These are phyloP conservation scores for Atta colombica DNA, from an alignment of 1,140 invertebrate species.

Conservation along the genomic window DNA sequence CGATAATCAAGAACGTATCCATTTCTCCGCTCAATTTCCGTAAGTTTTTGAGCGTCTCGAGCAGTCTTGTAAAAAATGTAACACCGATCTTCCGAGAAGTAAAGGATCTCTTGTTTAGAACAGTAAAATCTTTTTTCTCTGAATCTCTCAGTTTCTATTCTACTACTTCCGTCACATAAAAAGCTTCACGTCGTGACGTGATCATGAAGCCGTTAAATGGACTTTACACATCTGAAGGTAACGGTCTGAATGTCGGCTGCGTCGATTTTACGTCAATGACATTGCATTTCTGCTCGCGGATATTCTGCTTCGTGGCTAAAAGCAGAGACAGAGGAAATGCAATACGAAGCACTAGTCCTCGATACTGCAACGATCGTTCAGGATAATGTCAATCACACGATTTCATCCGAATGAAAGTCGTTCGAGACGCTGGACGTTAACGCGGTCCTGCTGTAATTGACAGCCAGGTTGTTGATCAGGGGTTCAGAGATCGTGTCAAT, in stretches of 20 bases:
- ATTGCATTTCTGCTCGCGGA: conserved; percentile 17
- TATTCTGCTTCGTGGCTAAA: conserved; percentile 22
- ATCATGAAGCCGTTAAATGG: conserved; percentile 14
- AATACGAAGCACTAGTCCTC: conserved; percentile 20
- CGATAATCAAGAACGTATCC: conserved; percentile 88
- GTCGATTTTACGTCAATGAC: conserved; percentile 16
- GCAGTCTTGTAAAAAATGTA: conserved; percentile 15
- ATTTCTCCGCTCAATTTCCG: conserved; percentile 76
- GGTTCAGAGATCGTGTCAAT: conserved; percentile 1
- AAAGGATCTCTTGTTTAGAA: neutral
- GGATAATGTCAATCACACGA: conserved; percentile 58
- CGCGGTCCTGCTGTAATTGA: conserved; percentile 24
- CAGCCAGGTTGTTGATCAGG: conserved; percentile 30
- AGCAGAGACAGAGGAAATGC: neutral
- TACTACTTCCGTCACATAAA: neutral
- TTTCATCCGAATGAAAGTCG: conserved; percentile 8
- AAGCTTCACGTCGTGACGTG: neutral
- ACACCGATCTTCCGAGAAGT: neutral
- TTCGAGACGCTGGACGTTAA: conserved; percentile 43
- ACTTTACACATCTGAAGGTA: neutral
- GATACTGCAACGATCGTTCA: conserved; percentile 23
- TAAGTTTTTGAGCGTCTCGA: neutral
- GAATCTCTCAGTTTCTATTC: neutral
- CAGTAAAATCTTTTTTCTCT: neutral
- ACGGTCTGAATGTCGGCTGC: neutral